Percentiles rank a stretch among this genome's conserved stretches.
Conservation (phyloP, 2,888 invertebrate genomes). For the Villa cingulata region DNA sequence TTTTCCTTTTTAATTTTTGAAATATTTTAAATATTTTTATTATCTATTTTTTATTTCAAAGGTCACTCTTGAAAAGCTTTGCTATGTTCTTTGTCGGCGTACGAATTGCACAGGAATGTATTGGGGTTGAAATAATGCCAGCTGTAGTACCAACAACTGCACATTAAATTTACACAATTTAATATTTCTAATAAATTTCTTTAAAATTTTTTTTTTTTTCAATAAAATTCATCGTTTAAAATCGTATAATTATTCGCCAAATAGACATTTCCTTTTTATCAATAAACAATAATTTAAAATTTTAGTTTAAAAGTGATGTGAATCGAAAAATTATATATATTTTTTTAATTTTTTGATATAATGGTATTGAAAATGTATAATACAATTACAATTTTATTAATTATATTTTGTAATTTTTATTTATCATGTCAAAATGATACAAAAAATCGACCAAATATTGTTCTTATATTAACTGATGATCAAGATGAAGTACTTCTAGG, state of each 20-base stretch:
- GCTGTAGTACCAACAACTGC: constrained; percentile 21
- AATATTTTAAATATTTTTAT: constrained; percentile 12
- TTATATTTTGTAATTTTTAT: no score
- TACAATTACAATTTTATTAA: no score
- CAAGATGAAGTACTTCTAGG: constrained; percentile 69
- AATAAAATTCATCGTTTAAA: no score
- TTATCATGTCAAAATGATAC: neutral
- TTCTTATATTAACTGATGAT: constrained; percentile 72
- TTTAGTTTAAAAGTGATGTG: no score
- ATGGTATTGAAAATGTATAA: no score
- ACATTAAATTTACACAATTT: neutral
- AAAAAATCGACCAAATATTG: constrained; percentile 48
- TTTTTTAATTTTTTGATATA: no score
- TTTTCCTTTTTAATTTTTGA: neutral
- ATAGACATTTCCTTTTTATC: no score
- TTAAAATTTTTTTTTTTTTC: no score
- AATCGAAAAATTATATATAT: no score
- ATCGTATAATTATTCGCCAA: no score
- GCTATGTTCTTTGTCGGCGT: constrained; percentile 66
- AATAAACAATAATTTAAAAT: no score
- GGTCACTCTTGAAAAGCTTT: constrained; percentile 69
- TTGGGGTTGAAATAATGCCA: constrained; percentile 60
- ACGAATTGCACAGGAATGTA: constrained; percentile 62
- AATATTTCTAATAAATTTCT: no score
- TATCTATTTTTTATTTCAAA: constrained; percentile 24